phyloP scores from a whole-genome alignment of 2,888 invertebrate genomes.

The Eurytoma adleriae region DNA sequence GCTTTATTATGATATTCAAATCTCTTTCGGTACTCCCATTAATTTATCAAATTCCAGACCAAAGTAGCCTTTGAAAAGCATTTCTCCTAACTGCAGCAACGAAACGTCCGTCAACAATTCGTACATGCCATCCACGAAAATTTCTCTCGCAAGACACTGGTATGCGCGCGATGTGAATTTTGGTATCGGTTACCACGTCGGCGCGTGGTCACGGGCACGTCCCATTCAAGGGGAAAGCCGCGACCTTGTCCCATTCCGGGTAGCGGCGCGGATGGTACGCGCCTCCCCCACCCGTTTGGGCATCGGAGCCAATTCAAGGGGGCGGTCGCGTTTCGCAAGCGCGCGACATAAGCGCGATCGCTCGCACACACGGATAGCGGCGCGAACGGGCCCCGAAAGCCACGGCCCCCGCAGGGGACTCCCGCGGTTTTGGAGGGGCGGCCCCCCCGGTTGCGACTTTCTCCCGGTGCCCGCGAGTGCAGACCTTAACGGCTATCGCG shows the following conservation, averaged over 20 bases:
- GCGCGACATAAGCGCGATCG: constrained; percentile 4
- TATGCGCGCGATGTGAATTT: too few species aligned
- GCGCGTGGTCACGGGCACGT: constrained; percentile 38
- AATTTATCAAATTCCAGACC: too few species aligned
- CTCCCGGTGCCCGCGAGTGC: constrained; percentile 50
- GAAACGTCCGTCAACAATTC: too few species aligned
- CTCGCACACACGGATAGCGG: background rate
- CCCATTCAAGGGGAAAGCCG: constrained; percentile 55
- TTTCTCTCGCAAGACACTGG: too few species aligned
- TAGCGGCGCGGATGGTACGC: too few species aligned
- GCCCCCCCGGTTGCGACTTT: constrained; percentile 43
- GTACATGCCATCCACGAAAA: too few species aligned
- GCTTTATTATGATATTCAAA: too few species aligned
- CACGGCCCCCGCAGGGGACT: background rate
- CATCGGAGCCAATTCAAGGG: too few species aligned
- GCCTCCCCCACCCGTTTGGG: too few species aligned
- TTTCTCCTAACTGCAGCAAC: too few species aligned
- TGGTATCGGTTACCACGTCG: background rate
- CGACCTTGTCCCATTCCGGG: constrained; percentile 57
- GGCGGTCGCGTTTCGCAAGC: background rate
- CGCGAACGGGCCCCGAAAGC: background rate
- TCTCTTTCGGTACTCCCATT: too few species aligned
- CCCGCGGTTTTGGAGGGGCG: constrained; percentile 53
- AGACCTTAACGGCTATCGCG: constrained; percentile 53
- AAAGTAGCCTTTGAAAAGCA: too few species aligned